Conservation (phyloP, 2,113 vertebrate species). For the Apodemus sylvaticus region DNA sequence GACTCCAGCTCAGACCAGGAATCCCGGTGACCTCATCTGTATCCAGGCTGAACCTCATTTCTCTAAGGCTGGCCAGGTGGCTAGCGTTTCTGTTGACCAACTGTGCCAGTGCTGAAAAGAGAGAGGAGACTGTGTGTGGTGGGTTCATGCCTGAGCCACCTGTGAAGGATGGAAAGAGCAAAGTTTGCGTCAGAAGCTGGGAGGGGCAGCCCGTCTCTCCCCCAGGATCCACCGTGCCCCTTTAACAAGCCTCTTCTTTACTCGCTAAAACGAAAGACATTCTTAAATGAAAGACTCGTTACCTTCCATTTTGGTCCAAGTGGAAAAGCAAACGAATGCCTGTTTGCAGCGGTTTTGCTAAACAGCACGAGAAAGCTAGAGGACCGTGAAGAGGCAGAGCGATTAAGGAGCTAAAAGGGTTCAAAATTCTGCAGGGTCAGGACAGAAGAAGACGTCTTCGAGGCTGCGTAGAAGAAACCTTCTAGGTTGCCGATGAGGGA, state of each 20-base stretch:
- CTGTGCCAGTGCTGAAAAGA: neutral
- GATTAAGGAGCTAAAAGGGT: neutral
- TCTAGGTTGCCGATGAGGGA: neutral
- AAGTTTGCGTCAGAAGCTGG: neutral
- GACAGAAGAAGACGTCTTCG: neutral
- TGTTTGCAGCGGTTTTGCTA: neutral
- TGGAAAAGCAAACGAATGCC: neutral
- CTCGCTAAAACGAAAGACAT: neutral
- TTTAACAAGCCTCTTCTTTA: neutral
- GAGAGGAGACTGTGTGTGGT: neutral
- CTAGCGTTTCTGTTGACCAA: neutral
- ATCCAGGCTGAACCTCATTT: conserved; percentile 36
- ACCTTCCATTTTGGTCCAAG: conserved; percentile 6
- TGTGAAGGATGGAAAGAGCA: neutral
- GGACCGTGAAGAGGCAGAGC: neutral
- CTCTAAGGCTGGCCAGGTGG: neutral
- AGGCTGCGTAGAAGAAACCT: neutral
- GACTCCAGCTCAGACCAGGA: conserved; percentile 36
- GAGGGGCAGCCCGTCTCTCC: too few relatives aligned
- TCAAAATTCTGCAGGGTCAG: neutral
- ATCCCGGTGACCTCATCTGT: conserved; percentile 50
- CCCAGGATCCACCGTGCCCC: neutral
- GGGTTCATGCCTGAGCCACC: neutral
- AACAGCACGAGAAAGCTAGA: neutral
- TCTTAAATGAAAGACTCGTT: neutral